A percentile compares a stretch with the other conserved stretches of the same genome.
Conservation (phyloP, 2,113 vertebrate genomes). For the Aepyceros melampus region DNA sequence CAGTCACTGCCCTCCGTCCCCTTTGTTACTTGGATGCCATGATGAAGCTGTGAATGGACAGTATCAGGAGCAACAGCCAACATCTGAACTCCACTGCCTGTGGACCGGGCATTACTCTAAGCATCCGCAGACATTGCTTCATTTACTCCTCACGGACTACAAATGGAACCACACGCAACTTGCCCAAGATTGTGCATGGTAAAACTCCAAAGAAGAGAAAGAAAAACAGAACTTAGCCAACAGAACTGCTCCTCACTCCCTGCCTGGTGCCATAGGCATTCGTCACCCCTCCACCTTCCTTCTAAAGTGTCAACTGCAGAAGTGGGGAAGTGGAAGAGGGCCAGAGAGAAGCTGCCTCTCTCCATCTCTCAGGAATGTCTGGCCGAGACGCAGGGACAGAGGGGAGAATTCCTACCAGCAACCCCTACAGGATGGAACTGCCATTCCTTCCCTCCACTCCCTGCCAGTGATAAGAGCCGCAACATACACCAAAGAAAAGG, state of each 20-base stretch:
- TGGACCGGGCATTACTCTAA: neutral
- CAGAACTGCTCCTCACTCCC: neutral
- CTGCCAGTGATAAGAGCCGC: neutral
- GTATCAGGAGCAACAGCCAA: neutral
- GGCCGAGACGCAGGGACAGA: neutral
- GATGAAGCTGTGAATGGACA: neutral
- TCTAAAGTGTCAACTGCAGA: neutral
- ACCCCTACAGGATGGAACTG: neutral
- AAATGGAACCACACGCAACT: neutral
- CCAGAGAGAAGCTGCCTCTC: neutral
- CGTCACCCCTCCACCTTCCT: neutral
- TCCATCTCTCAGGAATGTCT: neutral
- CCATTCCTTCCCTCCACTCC: neutral
- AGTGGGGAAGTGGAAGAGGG: neutral
- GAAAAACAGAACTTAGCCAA: neutral
- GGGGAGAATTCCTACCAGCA: neutral
- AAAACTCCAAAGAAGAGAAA: neutral
- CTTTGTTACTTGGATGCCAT: neutral
- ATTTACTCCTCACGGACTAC: neutral
- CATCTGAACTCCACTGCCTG: neutral
- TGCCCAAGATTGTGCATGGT: neutral
- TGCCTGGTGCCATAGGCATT: rapidly evolving
- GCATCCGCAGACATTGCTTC: neutral
- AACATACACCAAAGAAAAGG: neutral
- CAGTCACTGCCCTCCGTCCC: neutral